Evolutionary conservation across 2,797 vertebrate genomes (phyloP), one percentile per base, ranked within the genome.

Genomic region (Gymnoscopelus microlampas): DNA sequence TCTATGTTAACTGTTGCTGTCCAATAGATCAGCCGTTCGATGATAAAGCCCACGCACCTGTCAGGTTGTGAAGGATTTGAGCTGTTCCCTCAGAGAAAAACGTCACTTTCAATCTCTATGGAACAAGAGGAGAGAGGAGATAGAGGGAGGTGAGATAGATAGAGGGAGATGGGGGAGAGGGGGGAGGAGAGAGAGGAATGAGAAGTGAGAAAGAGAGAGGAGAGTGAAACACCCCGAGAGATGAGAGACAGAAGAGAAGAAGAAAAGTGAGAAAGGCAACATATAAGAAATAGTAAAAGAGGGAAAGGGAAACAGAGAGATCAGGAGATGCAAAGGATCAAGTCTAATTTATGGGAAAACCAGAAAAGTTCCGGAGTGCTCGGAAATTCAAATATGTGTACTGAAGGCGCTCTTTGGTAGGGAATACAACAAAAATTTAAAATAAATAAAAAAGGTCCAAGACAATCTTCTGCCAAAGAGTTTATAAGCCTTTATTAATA

Each of bases 281-380:
- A 79, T 68, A 74, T n/a, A 68, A 77, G 53, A 73, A 58, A 78
- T 78, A 15, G 9, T 77, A 76, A 82, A 77, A 83, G 80, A 84
- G 84, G 88, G 79, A 78, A 88, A 84, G 88, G 86, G 88, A 66
- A 79, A 84, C 79, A 85, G 86, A 85, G 86, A 86, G 87, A 88
- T 77, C 39, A 44, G 80, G 74, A 81, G 81, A 39, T 39, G 2
- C 39, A 44, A 44, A 44, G 7, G 9, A 44, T 8, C 2, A 44
- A 44, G 8, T 44, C 39, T 8, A 44, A 44, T 44, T 44, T 3
- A 2, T 44, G 39, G 26, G 26, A 26, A 26, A 26, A 26, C 26
- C 26, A 26, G 26, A 26, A 26, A 26, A 3, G 3, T 26, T 26
- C n/a, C n/a, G 5, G 35, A 39, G 35, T 29, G 29, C 32, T 35